phyloP scores from a whole-genome alignment of 2,113 vertebrate genomes.

The Chitala chitala region DNA sequence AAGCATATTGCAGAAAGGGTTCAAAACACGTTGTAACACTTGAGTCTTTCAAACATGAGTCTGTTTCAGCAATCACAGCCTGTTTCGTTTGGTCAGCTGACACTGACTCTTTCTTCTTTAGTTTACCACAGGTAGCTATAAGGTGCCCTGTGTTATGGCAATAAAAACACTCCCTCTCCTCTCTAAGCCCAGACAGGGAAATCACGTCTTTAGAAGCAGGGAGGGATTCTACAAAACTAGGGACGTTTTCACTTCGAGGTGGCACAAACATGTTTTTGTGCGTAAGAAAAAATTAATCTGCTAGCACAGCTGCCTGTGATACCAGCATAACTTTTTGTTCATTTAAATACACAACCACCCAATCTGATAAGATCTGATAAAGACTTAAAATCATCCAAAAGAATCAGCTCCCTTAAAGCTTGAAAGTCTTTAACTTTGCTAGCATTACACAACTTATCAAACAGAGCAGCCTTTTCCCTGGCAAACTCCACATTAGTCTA shows the following conservation, averaged over 20 bases:
- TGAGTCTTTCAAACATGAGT: not conserved
- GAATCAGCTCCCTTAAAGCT: slow-evolving; percentile 1
- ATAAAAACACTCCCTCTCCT: not conserved
- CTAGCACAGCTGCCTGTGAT: not conserved
- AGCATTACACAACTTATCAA: slow-evolving; percentile 19
- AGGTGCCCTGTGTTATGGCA: not conserved
- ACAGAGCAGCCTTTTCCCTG: not conserved
- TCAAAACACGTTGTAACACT: not conserved
- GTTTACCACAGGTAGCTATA: not conserved
- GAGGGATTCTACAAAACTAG: not conserved
- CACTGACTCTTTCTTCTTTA: not conserved
- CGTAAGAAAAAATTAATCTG: not conserved
- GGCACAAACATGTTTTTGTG: not conserved
- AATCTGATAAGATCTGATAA: not conserved
- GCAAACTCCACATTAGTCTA: slow-evolving; percentile 6
- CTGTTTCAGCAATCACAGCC: rapidly evolving
- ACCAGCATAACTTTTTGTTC: not conserved
- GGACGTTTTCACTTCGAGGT: rapidly evolving
- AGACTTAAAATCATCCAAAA: slow-evolving; percentile 17
- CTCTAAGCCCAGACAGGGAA: not conserved
- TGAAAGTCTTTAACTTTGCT: not conserved
- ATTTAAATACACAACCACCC: slow-evolving; percentile 2
- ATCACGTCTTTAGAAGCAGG: not conserved
- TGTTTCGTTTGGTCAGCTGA: too few relatives aligned
- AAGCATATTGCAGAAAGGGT: too few relatives aligned